phyloP scores from a whole-genome alignment of 2,113 vertebrate genomes.

The Stictonetta naevosa region DNA sequence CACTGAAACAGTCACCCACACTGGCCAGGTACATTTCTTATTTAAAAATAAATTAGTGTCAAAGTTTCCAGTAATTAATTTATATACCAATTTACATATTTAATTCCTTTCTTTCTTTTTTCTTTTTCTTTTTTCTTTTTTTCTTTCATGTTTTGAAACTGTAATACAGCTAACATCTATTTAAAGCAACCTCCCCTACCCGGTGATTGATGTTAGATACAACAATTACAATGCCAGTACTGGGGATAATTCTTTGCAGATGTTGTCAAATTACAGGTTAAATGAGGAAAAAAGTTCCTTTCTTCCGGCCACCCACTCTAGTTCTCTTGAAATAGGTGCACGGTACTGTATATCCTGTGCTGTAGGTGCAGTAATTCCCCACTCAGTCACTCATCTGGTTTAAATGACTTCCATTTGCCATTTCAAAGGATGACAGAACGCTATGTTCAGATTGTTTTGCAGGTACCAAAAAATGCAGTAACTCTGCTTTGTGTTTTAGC shows the following conservation, averaged over 20 bases:
- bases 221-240: conserved; percentile 87
- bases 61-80: conserved; percentile 70
- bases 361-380: conserved; percentile 81
- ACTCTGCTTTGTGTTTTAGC: conserved; percentile 80
- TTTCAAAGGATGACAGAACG: conserved; percentile 80
- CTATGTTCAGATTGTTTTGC: conserved; percentile 66
- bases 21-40: neutral
- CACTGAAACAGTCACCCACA: neutral
- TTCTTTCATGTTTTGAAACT: conserved; percentile 83
- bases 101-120: conserved; percentile 23
- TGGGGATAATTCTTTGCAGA: conserved; percentile 92
- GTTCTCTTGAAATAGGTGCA: conserved; percentile 85
- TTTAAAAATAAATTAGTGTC: conserved; percentile 55
- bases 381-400: conserved; percentile 79
- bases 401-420: conserved; percentile 85
- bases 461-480: conserved; percentile 73
- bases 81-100: conserved; percentile 61
- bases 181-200: conserved; percentile 83
- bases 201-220: conserved; percentile 91
- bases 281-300: conserved; percentile 77
- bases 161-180: conserved; percentile 80
- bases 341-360: conserved; percentile 77
- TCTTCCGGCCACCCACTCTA: conserved; percentile 91
- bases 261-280: conserved; percentile 91
- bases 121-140: neutral